Base-by-base conservation (phyloP, 2,113 vertebrate species). In the Jacana jacana region DNA sequence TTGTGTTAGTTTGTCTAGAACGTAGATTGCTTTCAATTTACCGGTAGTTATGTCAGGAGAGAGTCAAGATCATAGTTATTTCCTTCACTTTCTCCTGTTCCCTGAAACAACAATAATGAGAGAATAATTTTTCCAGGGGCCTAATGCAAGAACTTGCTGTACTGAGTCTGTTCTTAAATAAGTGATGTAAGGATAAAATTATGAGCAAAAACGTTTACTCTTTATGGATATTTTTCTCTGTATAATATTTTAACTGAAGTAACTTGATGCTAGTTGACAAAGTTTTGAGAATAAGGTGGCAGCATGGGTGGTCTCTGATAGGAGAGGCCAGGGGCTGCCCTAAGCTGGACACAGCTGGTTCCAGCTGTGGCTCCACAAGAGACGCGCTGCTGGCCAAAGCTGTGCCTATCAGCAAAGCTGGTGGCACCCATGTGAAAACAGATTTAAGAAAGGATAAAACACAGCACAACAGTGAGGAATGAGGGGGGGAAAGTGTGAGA, bases 401-500 rank as follows among this genome's bases (percentile, higher is more conserved):
- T 66, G 40, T 31, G 40, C 33, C 51, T 2, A 0, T 66, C 40
- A 46, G 78, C 63, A 46, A 31, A 55, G n/a, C 28, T 48, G 48
- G 10, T 58, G 40, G 14, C 35, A n/a, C 18, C 65, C 24, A 42
- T 60, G 28, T 49, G 35, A 17, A 72, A 61, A 52, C 5, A 1
- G 22, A 15, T 17, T 60, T 51, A n/a, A 20, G 28, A 25, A 54
- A 37, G 39, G 48, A 33, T 44, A 54, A 44, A 84, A 11, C 65
- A 33, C 18, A 42, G n/a, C 70, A 37, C 20, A 33, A 7, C 22
- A 51, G 64, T 13, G 33, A 68, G 37, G 13, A 35, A 6, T 8
- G 27, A 3, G 9, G 7, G 23, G 9, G 4, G 18, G 4, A 2
- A 25, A 35, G 4, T 12, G 30, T 3, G 4, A 25, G 13, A 44